Conservation (phyloP, 2,888 invertebrate species). For the Chymomyza procnemis region DNA sequence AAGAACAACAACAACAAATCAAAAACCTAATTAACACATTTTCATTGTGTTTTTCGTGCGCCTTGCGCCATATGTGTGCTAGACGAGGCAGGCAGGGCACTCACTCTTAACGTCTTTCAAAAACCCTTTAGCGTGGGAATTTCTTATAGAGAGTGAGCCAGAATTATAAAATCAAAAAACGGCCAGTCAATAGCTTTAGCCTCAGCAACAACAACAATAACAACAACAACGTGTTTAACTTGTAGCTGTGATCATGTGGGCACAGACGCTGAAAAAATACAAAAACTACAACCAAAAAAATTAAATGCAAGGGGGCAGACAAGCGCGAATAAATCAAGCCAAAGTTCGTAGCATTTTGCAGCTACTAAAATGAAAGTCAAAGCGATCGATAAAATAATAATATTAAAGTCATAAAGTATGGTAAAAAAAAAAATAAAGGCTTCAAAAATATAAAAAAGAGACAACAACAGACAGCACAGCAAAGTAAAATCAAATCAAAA, state of each 20-base stretch:
- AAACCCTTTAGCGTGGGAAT: constrained; percentile 61
- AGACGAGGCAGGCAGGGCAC: constrained; percentile 44
- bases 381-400: constrained; percentile 44
- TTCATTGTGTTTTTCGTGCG: constrained; percentile 25
- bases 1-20: constrained; percentile 24
- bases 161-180: constrained; percentile 30
- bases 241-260: constrained; percentile 55
- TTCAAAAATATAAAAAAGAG: background rate
- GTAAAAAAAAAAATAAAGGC: background rate
- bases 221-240: constrained; percentile 26
- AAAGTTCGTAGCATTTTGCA: constrained; percentile 56
- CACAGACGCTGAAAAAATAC: constrained; percentile 69
- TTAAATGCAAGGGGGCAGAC: constrained; percentile 54
- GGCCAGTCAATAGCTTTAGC: constrained; percentile 15
- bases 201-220: constrained; percentile 3
- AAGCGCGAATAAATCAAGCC: constrained; percentile 49
- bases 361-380: constrained; percentile 44
- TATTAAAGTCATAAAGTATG: constrained; percentile 3
- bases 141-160: constrained; percentile 15
- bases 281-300: constrained; percentile 51
- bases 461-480: constrained; percentile 4
- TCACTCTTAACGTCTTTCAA: constrained; percentile 1
- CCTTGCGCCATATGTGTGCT: constrained; percentile 60
- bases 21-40: constrained; percentile 64
- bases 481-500: constrained; percentile 55